Evolutionary conservation across 2,888 invertebrate species (phyloP).

Genomic region (Bombyx huttoni): DNA sequence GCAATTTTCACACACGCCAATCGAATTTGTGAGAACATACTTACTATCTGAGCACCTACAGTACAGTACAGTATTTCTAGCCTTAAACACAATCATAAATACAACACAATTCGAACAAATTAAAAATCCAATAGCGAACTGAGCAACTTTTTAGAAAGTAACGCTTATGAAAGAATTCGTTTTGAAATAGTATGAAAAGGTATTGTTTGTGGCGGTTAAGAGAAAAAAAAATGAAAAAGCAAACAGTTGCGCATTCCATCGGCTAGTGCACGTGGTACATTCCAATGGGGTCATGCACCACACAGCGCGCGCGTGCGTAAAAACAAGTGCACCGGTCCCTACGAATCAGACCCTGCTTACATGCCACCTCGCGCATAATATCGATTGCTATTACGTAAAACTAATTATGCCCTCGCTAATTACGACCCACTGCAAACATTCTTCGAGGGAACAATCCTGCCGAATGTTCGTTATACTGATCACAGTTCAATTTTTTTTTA

Average conservation of each 20-base stretch:
- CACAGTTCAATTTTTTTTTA: too few species aligned
- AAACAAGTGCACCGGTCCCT: conserved; percentile 56
- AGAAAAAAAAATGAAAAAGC: conserved; percentile 58
- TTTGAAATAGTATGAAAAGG: conserved; percentile 62
- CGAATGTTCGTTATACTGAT: not conserved
- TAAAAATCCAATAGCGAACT: conserved; percentile 8
- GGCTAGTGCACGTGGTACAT: conserved; percentile 69
- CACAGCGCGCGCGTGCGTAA: conserved; percentile 54
- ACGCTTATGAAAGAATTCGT: conserved; percentile 51
- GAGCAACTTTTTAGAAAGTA: conserved; percentile 49
- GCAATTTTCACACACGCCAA: too few species aligned
- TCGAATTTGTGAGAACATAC: too few species aligned
- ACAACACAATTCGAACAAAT: conserved; percentile 11
- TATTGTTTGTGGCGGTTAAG: conserved; percentile 59
- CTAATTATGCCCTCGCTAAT: not conserved
- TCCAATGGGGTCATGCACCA: conserved; percentile 69
- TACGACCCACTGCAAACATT: not conserved
- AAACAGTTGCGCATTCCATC: conserved; percentile 70
- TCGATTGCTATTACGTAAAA: not conserved
- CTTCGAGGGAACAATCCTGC: not conserved
- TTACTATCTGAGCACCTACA: too few species aligned
- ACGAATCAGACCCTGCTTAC: conserved; percentile 17
- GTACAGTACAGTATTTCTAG: not conserved
- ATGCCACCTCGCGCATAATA: conserved; percentile 13
- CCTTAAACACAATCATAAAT: conserved; percentile 5